Base-by-base conservation (phyloP, 2,113 vertebrate genomes). In the Cebidichthys violaceus region DNA sequence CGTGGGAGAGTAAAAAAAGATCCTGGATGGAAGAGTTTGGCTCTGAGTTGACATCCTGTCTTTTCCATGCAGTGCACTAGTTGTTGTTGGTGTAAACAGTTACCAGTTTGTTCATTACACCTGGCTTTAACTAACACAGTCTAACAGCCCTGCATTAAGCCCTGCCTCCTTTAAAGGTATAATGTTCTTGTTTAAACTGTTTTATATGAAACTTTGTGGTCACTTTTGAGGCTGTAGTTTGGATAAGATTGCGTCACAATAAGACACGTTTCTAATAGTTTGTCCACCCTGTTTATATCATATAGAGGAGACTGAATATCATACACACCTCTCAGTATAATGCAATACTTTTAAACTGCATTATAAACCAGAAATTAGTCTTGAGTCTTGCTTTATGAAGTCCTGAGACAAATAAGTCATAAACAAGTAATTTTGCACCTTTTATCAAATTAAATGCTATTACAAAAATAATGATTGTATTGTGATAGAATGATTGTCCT, bases 1-100 rank as follows among this genome's bases (percentile, higher is more conserved):
- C 88, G 84, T 90, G 88, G 86, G 18, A 57, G 6, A 80, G 31
- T 15, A 6, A 39, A 70, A 60, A 9, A 24, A 68, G 37, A 47
- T 62, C 14, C 33, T 45, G 6, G 2, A 55, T 62, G 35, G 39
- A 14, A 60, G 2, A 68, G 29, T 24, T 77, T 47, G n/a, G 47
- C 13, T 75, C 13, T 60, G 59, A 59, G 68, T 73, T 79, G 33
- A 29, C 70, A 33, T 41, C 29, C 4, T 14, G 9, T 27, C 20
- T 15, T 33, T 4, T 37, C 8, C 4, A 20, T 3, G 47, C 39
- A 14, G 7, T 22, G 9, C 29, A 9, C 1, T 24, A 4, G 22
- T 37, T 37, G 11, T 39, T 45, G 6, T 9, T 41, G 11, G 24
- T 41, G 69, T 10, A 18, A 4, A 24, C 24, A 22, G 52, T 27